Evolutionary conservation across 2,113 vertebrate species (phyloP).

Genomic region (Galemys pyrenaicus): DNA sequence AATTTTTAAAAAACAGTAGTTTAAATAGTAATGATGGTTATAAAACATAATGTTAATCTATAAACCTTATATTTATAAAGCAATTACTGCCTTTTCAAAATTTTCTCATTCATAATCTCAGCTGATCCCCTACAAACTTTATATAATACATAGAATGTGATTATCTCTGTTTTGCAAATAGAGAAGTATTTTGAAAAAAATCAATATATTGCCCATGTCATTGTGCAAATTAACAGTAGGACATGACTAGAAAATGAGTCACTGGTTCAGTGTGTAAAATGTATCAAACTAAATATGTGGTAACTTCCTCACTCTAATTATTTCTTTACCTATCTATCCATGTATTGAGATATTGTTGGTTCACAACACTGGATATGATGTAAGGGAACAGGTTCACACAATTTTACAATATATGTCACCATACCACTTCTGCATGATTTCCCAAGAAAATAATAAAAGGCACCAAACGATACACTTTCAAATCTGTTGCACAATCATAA

Average conservation of each 20-base stretch:
- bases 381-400: too few relatives aligned
- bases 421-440: neutral
- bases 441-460: neutral
- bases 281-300: neutral
- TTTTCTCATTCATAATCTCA: neutral
- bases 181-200: neutral
- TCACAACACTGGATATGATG: too few relatives aligned
- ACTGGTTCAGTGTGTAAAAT: neutral
- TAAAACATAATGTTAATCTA: neutral
- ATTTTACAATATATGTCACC: too few relatives aligned
- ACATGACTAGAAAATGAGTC: neutral
- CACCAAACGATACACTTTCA: slow-evolving; percentile 6
- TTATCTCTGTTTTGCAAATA: slow-evolving; percentile 31
- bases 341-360: too few relatives aligned
- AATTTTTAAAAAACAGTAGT: slow-evolving; percentile 44
- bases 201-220: neutral
- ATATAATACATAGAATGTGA: neutral
- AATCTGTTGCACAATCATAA: neutral
- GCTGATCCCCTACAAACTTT: neutral
- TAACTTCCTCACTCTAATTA: neutral
- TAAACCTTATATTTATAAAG: neutral
- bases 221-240: neutral
- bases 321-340: neutral
- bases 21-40: neutral
- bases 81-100: neutral